Evolutionary conservation across 2,797 vertebrate genomes (phyloP), one percentile per base, ranked within the genome.

Genomic region (Mareca penelope): DNA sequence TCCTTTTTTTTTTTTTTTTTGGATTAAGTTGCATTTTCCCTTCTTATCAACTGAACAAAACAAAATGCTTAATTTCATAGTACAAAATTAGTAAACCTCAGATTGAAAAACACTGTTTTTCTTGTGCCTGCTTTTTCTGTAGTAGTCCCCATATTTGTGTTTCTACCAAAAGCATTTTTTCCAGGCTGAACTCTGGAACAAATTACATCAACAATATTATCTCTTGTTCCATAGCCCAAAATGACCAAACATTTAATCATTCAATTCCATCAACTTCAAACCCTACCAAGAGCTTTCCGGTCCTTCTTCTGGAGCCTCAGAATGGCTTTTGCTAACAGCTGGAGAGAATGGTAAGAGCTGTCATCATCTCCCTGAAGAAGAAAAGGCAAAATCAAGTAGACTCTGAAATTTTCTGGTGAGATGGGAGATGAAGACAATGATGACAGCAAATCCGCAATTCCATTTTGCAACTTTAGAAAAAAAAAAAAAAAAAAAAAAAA

Each of bases 331-430:
- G 97, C 96, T 1, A 98, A 29, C 11, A 59, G 64, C 4, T 13
- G 6, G 4, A 97, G 63, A 3, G 94, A 95, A 75, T 0, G 0
- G 42, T 35, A 56, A 18, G n/a, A 91, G 39, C n/a, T 9, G 35
- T 4, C 9, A 79, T 81, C 83, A 7, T 90, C 1, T 35, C 55
- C 56, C 10, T 83, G 72, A 42, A 98, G 94, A 42, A 98, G 94
- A 77, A 98, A 95, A 48, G 85, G 97, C 78, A 98, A 90, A 81
- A 98, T 92, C 94, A 98, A 93, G 94, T 97, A 98, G 90, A 98
- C 61, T 93, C 98, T 97, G 88, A 98, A 68, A 28, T 95, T 97
- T 93, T 98, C 98, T n/a, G 97, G 93, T 11, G 97, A 97, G 67
- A 89, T 87, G 14, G 94, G 90, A 14, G 63, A 90, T 52, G 72